Evolutionary conservation across 2,113 vertebrate genomes (phyloP).

Genomic region (Salvelinus alpinus): DNA sequence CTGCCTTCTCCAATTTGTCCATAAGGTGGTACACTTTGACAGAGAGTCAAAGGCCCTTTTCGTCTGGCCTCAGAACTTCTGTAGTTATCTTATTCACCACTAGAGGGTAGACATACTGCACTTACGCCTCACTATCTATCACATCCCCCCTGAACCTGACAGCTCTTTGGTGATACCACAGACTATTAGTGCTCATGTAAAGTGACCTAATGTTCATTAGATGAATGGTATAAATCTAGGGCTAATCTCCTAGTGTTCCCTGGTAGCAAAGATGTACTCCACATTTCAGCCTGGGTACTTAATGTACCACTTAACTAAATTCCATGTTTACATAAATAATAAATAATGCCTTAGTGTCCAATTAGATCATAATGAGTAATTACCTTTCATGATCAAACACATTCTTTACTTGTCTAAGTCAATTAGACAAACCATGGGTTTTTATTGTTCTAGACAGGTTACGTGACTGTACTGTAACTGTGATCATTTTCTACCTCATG

Average conservation of each 20-base stretch:
- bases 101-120: constrained; percentile 28
- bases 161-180: neutral
- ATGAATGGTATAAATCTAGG: constrained; percentile 11
- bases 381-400: constrained; percentile 18
- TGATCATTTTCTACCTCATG: neutral
- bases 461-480: neutral
- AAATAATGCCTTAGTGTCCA: constrained; percentile 8
- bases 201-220: constrained; percentile 16
- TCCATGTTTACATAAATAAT: constrained; percentile 17
- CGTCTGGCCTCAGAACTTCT: neutral
- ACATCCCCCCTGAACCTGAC: neutral
- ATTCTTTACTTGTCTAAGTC: constrained; percentile 12
- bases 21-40: constrained; percentile 33
- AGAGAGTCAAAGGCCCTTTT: neutral
- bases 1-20: constrained; percentile 21
- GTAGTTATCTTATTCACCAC: constrained; percentile 6
- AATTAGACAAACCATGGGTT: constrained; percentile 1
- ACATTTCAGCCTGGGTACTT: constrained; percentile 21
- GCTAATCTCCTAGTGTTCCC: constrained; percentile 8
- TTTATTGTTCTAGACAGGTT: neutral
- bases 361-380: constrained; percentile 23
- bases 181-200: constrained; percentile 7
- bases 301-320: constrained; percentile 6
- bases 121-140: too few relatives aligned
- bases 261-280: constrained; percentile 12